Evolutionary conservation across 2,888 invertebrate genomes (phyloP).

Genomic region (Lasioglossum leucozonium): DNA sequence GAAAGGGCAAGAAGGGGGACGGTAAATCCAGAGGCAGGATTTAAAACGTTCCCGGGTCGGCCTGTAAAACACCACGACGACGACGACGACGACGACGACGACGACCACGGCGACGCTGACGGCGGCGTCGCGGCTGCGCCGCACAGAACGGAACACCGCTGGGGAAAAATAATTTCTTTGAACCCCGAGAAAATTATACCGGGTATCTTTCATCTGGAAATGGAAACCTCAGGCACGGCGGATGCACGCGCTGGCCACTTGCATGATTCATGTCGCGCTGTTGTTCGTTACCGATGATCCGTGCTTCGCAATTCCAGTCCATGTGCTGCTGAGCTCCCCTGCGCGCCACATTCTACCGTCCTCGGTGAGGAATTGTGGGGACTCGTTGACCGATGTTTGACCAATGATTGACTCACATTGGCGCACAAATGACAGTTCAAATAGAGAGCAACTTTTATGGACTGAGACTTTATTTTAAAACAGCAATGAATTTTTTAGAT

Average conservation of each 20-base stretch:
- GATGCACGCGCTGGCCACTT: neutral
- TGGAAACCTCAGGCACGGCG: constrained; percentile 17
- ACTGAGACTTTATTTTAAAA: neutral
- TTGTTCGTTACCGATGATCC: neutral
- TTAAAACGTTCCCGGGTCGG: constrained; percentile 65
- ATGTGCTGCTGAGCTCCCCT: neutral
- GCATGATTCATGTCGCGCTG: neutral
- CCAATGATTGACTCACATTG: neutral
- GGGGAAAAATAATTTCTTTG: constrained; percentile 59
- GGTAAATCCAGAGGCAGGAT: constrained; percentile 68
- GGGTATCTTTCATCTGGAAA: constrained; percentile 47
- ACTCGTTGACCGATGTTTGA: neutral
- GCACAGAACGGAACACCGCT: constrained; percentile 38
- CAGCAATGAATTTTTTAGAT: neutral
- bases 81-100: constrained; percentile 46
- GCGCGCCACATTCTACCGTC: neutral
- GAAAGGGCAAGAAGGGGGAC: constrained; percentile 34
- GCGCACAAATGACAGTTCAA: no score
- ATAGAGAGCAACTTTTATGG: no score
- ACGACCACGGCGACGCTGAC: constrained; percentile 18
- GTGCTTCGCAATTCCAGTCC: neutral
- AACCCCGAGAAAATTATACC: constrained; percentile 56
- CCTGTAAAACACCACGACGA: constrained; percentile 66
- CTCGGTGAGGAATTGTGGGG: neutral
- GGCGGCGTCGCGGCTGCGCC: constrained; percentile 24